Base-by-base conservation (phyloP, 2,797 vertebrate genomes). In the Nyctalus aviator region DNA sequence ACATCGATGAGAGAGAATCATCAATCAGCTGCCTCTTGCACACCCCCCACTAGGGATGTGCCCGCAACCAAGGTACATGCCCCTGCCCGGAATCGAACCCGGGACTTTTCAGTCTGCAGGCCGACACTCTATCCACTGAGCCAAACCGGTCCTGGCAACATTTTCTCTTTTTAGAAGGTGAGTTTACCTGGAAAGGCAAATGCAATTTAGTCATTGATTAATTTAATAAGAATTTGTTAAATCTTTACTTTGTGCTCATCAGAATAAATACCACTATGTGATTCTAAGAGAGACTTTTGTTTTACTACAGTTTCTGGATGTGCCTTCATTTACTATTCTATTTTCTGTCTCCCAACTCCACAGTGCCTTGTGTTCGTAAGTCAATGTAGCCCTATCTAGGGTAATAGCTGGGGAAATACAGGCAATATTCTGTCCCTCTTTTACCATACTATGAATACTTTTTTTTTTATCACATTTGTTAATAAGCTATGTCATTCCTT, bases 141-240 rank as follows among this genome's bases (percentile, higher is more conserved):
- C n/a, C n/a, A n/a, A n/a, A n/a, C n/a, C n/a, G n/a, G n/a, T n/a
- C n/a, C n/a, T n/a, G n/a, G n/a, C 35, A 88, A 37, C 3, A 46
- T 41, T 66, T 85, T 90, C 69, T 93, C 15, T 91, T 95, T 95
- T 37, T 32, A 44, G 90, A 81, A 84, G 83, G 35, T 21, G 64
- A 69, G 44, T 83, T 94, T 78, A 79, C 64, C 71, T 79, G n/a
- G 64, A 73, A 94, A 84, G 62, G 35, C 50, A 92, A 90, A 71
- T 50, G 64, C 59, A 84, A 20, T 57, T 64, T 95, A 66, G 6
- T 53, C n/a, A 17, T 35, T 84, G 46, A 69, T 91, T 64, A 79
- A 41, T 62, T 78, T 79, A 91, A 86, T 2, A 91, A 94, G 44
- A 37, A 87, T 93, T 20, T 69, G 35, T 87, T 87, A 77, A 88